Conservation (phyloP, 2,888 invertebrate genomes). For the Platycnemis pennipes region DNA sequence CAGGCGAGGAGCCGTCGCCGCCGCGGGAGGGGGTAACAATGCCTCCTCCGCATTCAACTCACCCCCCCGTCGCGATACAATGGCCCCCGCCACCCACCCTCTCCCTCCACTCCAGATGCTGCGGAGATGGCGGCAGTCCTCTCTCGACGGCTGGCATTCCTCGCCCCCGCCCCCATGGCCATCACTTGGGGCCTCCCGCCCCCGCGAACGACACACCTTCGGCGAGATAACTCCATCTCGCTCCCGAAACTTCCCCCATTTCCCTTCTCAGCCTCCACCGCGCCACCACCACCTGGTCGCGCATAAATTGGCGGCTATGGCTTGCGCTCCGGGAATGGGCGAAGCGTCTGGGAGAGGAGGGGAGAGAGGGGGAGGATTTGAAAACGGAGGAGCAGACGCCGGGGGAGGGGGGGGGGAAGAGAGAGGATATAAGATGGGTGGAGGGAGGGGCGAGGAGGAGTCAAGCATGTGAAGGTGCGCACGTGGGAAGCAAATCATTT, state of each 20-base stretch:
- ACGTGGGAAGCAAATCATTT: too few species aligned
- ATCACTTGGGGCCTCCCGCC: not conserved
- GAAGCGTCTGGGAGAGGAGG: not conserved
- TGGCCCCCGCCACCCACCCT: not conserved
- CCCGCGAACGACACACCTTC: not conserved
- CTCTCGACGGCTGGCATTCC: not conserved
- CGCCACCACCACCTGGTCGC: constrained; percentile 34
- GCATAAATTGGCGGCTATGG: constrained; percentile 59
- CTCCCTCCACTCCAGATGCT: not conserved
- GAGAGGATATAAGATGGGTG: not conserved
- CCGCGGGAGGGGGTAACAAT: not conserved
- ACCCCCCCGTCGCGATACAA: not conserved
- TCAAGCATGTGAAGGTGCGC: too few species aligned
- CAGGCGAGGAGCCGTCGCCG: not conserved
- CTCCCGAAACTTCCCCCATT: not conserved
- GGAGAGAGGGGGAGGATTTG: not conserved
- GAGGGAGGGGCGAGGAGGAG: not conserved
- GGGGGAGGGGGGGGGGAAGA: not conserved
- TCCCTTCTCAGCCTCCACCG: not conserved
- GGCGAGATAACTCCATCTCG: constrained; percentile 11
- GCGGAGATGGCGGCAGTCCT: not conserved
- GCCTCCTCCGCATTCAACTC: constrained; percentile 1
- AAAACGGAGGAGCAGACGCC: too few species aligned
- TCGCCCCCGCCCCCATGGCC: not conserved
- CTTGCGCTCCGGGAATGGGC: not conserved